Evolutionary conservation across 2,113 vertebrate species (phyloP).

Genomic region (Saguinus midas): DNA sequence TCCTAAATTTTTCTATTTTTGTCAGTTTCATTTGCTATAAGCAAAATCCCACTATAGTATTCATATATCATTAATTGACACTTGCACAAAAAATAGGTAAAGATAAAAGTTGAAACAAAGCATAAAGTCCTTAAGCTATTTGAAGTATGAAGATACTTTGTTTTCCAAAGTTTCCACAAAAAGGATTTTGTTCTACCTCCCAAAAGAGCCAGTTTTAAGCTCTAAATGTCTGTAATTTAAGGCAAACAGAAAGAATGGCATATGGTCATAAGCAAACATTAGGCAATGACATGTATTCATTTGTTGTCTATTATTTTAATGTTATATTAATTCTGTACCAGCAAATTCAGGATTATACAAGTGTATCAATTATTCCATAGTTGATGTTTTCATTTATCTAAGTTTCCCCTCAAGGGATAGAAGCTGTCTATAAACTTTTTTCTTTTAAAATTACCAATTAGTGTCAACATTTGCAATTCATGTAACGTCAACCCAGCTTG

Average conservation of each 20-base stretch:
- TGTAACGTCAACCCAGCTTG: neutral
- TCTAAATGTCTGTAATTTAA: neutral
- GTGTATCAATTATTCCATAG: neutral
- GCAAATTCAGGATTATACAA: neutral
- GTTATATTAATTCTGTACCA: neutral
- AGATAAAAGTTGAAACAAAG: neutral
- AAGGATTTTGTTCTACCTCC: neutral
- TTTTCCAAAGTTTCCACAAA: neutral
- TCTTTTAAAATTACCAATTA: constrained; percentile 42
- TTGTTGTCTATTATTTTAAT: constrained; percentile 40
- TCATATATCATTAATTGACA: neutral
- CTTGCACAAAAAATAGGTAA: neutral
- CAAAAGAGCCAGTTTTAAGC: neutral
- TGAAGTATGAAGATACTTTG: neutral
- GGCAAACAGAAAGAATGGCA: neutral
- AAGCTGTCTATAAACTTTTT: neutral
- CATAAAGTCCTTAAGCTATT: neutral
- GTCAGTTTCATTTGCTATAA: neutral
- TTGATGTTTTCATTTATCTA: constrained; percentile 34
- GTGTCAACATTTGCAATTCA: constrained; percentile 41
- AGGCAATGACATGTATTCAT: neutral
- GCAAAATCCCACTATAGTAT: neutral
- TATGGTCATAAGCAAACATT: neutral
- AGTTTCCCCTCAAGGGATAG: neutral
- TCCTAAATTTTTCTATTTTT: neutral